Evolutionary conservation across 2,888 invertebrate genomes (phyloP).

Genomic region (Tiphia femorata): DNA sequence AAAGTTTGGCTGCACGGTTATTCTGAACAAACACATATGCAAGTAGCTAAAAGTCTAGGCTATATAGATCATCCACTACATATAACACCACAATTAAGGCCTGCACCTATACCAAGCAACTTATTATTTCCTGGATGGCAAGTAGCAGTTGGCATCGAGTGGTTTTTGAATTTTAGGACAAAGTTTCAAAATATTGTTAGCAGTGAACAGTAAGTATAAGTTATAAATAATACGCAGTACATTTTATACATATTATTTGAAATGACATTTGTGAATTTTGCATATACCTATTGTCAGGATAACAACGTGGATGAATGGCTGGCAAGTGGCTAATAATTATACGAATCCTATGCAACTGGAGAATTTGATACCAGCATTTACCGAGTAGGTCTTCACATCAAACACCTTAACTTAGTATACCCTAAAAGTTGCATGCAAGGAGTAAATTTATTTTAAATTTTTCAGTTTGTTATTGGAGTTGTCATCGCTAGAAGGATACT

Average conservation of each 20-base stretch:
- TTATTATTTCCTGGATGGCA: slow-evolving; percentile 69
- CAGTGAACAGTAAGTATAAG: slow-evolving; percentile 72
- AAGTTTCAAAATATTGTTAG: slow-evolving; percentile 70
- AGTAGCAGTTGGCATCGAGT: slow-evolving; percentile 69
- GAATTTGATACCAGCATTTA: slow-evolving; percentile 72
- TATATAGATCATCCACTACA: slow-evolving; percentile 66
- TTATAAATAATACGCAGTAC: neutral
- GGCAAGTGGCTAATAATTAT: slow-evolving; percentile 77
- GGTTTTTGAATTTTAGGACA: slow-evolving; percentile 71
- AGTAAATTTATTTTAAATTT: neutral
- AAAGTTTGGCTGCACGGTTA: slow-evolving; percentile 72
- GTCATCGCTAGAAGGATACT: slow-evolving; percentile 70
- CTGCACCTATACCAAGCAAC: slow-evolving; percentile 67
- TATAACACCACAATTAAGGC: slow-evolving; percentile 64
- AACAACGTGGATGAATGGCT: slow-evolving; percentile 78
- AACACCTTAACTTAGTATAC: neutral
- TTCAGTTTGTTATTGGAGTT: slow-evolving; percentile 71
- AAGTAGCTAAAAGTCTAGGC: slow-evolving; percentile 68
- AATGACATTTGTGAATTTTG: neutral
- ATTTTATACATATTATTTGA: neutral
- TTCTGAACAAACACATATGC: slow-evolving; percentile 67
- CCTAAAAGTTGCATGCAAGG: neutral
- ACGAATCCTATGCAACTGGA: slow-evolving; percentile 78
- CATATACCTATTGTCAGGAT: slow-evolving; percentile 69
- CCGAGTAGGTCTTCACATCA: slow-evolving; percentile 71